Percentiles rank a stretch among this genome's conserved stretches.
Evolutionary conservation across 1,140 invertebrate genomes (phyloP).

Genomic region (Ephestia elutella): DNA sequence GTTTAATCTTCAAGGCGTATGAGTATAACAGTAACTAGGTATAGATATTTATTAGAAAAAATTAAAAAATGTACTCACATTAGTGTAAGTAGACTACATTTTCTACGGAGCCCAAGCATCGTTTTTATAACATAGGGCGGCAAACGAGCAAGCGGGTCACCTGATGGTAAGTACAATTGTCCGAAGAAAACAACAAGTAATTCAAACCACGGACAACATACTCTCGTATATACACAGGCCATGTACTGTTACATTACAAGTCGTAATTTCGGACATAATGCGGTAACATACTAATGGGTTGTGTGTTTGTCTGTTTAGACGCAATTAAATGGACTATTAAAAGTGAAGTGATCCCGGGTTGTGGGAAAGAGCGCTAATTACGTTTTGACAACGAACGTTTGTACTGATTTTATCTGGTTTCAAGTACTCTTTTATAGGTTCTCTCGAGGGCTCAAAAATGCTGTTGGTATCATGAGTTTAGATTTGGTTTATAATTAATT

Average conservation of each 20-base stretch:
- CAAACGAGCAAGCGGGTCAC: too few species aligned
- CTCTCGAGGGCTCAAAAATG: neutral
- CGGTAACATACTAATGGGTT: neutral
- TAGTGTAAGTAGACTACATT: too few species aligned
- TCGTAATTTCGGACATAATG: neutral
- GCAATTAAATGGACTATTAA: constrained; percentile 4
- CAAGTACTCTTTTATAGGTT: constrained; percentile 4
- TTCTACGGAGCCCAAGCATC: neutral
- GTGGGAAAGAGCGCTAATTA: constrained; percentile 6
- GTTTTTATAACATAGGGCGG: too few species aligned
- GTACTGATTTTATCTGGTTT: constrained; percentile 1
- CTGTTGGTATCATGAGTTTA: neutral
- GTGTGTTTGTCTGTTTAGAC: neutral
- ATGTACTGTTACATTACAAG: neutral
- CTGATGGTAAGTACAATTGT: too few species aligned
- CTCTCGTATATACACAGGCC: neutral
- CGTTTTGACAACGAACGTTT: neutral
- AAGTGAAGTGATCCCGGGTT: constrained; percentile 4
- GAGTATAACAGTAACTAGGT: too few species aligned
- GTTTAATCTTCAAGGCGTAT: too few species aligned
- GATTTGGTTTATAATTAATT: neutral
- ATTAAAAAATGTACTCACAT: too few species aligned
- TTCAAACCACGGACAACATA: neutral
- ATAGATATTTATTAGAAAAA: too few species aligned
- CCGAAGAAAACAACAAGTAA: neutral